Percentiles rank a stretch among this genome's conserved stretches.
phyloP scores from a whole-genome alignment of 2,797 vertebrate species.

The Tarsius wallacei region DNA sequence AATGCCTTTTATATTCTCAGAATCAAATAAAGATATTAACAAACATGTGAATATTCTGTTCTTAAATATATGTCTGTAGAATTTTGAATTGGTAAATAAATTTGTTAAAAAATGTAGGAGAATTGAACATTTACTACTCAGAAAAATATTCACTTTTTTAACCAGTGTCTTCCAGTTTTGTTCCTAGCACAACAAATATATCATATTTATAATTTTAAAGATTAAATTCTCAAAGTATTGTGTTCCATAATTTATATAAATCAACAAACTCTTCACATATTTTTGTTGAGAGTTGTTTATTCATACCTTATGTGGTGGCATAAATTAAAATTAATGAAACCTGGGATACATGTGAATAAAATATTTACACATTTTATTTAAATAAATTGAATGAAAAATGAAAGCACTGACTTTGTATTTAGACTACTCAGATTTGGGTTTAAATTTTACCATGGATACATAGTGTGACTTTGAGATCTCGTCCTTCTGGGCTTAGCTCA shows the following conservation, averaged over 20 bases:
- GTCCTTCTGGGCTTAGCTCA: neutral
- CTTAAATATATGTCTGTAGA: neutral
- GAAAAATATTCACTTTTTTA: neutral
- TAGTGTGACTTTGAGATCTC: neutral
- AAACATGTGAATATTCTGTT: neutral
- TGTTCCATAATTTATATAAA: conserved; percentile 58
- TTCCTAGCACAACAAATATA: conserved; percentile 27
- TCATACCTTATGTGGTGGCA: conserved; percentile 61
- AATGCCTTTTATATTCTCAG: neutral
- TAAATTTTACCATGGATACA: neutral
- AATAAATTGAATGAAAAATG: neutral
- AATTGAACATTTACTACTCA: neutral
- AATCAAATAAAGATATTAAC: conserved; percentile 26
- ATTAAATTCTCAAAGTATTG: neutral
- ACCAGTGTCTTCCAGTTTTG: conserved; percentile 20
- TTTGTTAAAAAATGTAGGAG: neutral
- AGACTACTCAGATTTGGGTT: neutral
- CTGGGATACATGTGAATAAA: conserved; percentile 45
- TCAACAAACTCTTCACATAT: conserved; percentile 53
- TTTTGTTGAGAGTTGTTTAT: conserved; percentile 70
- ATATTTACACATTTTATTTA: conserved; percentile 63
- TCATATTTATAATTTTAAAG: neutral
- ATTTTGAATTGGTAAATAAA: conserved; percentile 24
- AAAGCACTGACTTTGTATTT: neutral
- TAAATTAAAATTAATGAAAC: conserved; percentile 75